Evolutionary conservation across 2,888 invertebrate species (phyloP).

Genomic region (Germaria angustata): DNA sequence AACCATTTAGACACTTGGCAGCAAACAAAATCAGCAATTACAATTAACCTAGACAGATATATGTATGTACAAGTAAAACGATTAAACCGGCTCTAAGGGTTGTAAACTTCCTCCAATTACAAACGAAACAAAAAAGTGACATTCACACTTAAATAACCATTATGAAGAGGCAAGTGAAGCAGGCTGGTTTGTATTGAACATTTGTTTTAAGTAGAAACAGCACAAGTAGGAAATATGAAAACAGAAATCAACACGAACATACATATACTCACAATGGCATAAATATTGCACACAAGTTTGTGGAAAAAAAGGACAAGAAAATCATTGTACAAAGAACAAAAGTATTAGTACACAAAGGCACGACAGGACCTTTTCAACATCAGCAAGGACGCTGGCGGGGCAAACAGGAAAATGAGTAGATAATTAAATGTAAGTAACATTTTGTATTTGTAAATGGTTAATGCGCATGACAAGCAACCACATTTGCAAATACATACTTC

Average conservation of each 20-base stretch:
- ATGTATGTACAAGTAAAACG: neutral
- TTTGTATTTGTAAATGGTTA: neutral
- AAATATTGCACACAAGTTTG: neutral
- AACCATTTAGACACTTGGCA: constrained; percentile 21
- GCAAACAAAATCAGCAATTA: constrained; percentile 37
- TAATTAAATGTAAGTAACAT: constrained; percentile 1
- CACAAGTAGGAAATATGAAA: constrained; percentile 8
- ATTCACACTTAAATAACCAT: constrained; percentile 3
- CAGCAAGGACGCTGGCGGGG: neutral
- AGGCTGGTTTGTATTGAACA: neutral
- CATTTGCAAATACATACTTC: neutral
- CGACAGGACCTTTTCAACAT: constrained; percentile 1
- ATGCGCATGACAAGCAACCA: constrained; percentile 32
- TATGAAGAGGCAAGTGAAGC: neutral
- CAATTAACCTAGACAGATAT: constrained; percentile 9
- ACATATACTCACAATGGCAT: neutral
- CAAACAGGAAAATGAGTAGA: neutral
- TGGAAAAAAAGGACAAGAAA: constrained; percentile 33
- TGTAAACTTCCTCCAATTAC: constrained; percentile 36
- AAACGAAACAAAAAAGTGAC: too few species aligned
- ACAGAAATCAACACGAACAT: constrained; percentile 39
- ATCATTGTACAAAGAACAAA: constrained; percentile 22
- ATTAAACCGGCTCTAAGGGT: constrained; percentile 54
- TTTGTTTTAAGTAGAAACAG: neutral
- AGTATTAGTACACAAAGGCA: constrained; percentile 6